Evolutionary conservation across 2,113 vertebrate species (phyloP).

Genomic region (Laticauda colubrina): DNA sequence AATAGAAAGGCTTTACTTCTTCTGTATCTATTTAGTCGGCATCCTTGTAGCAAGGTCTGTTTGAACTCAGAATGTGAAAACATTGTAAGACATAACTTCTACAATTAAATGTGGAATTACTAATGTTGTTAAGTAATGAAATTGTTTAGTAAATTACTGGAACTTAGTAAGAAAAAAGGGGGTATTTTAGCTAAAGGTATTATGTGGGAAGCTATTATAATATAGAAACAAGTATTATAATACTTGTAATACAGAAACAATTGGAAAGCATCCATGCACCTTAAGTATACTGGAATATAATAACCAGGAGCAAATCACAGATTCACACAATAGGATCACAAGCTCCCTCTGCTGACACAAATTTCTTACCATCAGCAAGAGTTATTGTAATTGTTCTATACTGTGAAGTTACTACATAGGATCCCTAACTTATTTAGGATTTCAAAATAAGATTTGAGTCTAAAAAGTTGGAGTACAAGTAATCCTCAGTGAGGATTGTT

Average conservation of each 20-base stretch:
- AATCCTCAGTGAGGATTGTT: neutral
- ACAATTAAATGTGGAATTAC: neutral
- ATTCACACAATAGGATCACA: neutral
- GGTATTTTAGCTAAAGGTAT: neutral
- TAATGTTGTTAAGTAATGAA: neutral
- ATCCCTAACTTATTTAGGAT: neutral
- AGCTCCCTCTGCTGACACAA: neutral
- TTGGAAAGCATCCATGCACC: neutral
- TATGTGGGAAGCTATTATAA: neutral
- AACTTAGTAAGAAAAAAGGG: neutral
- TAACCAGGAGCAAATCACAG: neutral
- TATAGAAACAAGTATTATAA: neutral
- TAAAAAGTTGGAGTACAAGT: neutral
- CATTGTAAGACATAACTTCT: neutral
- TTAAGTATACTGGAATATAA: neutral
- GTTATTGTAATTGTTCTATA: neutral
- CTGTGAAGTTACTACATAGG: neutral
- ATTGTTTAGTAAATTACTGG: neutral
- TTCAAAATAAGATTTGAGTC: neutral
- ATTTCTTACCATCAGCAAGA: neutral
- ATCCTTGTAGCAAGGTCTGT: neutral
- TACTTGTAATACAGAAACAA: neutral
- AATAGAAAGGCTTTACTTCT: neutral
- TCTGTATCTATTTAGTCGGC: neutral
- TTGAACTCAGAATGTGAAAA: neutral